phyloP scores from a whole-genome alignment of 2,888 invertebrate genomes.

The Drosophila monieri region DNA sequence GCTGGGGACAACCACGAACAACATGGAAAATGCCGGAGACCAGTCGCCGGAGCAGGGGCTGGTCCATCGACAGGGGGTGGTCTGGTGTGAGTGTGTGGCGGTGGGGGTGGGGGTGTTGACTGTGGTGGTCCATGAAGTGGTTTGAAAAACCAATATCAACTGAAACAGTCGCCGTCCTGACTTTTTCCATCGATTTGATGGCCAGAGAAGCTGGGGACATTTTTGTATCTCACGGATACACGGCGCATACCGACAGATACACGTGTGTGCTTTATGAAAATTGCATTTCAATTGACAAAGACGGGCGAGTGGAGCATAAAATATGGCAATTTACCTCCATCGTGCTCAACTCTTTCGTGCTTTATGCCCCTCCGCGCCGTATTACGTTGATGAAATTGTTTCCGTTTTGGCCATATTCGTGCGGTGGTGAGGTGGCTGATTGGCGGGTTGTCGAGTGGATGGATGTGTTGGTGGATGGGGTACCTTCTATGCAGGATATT shows the following conservation, averaged over 20 bases:
- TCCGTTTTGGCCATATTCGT: constrained; percentile 73
- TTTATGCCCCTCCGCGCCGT: constrained; percentile 48
- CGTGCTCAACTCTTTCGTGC: constrained; percentile 57
- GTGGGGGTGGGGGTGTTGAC: neutral
- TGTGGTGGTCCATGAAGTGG: neutral
- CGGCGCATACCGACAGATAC: constrained; percentile 21
- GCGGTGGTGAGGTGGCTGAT: constrained; percentile 19
- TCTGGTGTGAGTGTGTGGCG: neutral
- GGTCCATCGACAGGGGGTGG: constrained; percentile 1
- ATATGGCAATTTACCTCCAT: constrained; percentile 72
- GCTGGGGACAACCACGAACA: constrained; percentile 59
- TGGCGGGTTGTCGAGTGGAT: constrained; percentile 25
- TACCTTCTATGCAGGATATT: constrained; percentile 62
- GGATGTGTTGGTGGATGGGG: constrained; percentile 24
- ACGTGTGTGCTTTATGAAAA: constrained; percentile 77
- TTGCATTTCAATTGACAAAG: constrained; percentile 77
- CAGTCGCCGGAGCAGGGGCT: neutral
- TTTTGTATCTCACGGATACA: constrained; percentile 57
- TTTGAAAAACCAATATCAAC: constrained; percentile 36
- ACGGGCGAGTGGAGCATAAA: constrained; percentile 66
- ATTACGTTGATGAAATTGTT: constrained; percentile 77
- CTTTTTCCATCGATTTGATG: constrained; percentile 53
- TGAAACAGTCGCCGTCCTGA: constrained; percentile 49
- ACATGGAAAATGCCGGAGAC: constrained; percentile 24
- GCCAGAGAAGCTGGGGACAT: constrained; percentile 41